Base-by-base conservation (phyloP, 2,113 vertebrate species). In the Erythrocercus mccallii region DNA sequence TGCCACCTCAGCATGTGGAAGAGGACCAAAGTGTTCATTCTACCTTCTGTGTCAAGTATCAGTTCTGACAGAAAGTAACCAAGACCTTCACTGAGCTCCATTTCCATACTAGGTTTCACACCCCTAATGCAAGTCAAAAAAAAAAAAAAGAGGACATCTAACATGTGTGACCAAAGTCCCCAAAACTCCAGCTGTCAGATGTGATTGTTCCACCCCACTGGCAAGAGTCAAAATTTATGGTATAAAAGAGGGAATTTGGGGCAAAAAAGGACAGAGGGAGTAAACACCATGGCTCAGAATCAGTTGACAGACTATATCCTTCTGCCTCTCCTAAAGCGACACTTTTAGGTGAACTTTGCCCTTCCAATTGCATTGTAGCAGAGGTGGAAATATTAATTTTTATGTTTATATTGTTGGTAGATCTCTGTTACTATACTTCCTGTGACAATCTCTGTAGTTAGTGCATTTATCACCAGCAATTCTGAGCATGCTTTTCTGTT, bases 221-320 rank as follows among this genome's bases (percentile, higher is more conserved):
- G 16, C 9, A 58, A 31, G 37, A 50, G 35, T 25, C 31, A 66
- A 21, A 35, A 42, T 35, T 35, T 22, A 9, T 3, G 10, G 10
- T 9, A 21, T 42, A 3, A 31, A 58, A 76, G 20, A 24, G 57
- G 42, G 4, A 23, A 15, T 66, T 2, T 11, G 30, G 20, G 13
- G 8, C 31, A 66, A 42, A 76, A 76, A 66, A 76, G 11, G 13
- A 22, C 11, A 22, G 31, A 12, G 9, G 4, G 24, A 10, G 21
- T 15, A 31, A 38, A 47, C 15, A 23, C 2, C 7, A 47, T 4
- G 2, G n/a, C 40, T 83, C 0, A 0, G 38, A 17, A 57, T 57
- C 15, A 35, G 51, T 1, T 24, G 30, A 15, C 30, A 74, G 35
- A n/a, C 8, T 40, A 5, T 64, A 28, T 58, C 16, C 27, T 20